A percentile compares a stretch with the other conserved stretches of the same genome.
Conservation (phyloP, 2,888 invertebrate species). For the Pseudococcus jackbeardsleyi region DNA sequence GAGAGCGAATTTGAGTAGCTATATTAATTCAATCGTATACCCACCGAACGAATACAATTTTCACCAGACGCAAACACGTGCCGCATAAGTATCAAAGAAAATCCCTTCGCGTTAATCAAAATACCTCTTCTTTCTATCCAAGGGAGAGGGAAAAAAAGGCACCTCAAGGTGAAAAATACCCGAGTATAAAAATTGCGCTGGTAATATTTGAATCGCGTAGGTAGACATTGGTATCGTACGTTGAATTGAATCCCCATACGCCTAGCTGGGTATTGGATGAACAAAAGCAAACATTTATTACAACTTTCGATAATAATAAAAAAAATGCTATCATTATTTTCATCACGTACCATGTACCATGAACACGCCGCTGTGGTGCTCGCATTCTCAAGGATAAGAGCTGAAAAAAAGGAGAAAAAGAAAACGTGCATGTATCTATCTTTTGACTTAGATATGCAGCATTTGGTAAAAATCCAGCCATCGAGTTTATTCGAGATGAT, state of each 20-base stretch:
- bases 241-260: conserved; percentile 33
- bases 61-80: not conserved
- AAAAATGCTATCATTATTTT: conserved; percentile 17
- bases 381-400: not conserved
- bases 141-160: not conserved
- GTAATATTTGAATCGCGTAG: not conserved
- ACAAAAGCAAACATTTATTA: conserved; percentile 47
- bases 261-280: conserved; percentile 19
- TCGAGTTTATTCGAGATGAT: conserved; percentile 23
- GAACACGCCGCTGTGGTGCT: not conserved
- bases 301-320: conserved; percentile 38
- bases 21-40: not conserved
- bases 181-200: not conserved
- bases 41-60: conserved; percentile 17
- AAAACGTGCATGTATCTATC: not conserved
- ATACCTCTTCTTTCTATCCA: not conserved
- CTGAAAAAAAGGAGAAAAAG: not conserved
- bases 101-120: conserved; percentile 25
- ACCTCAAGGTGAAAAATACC: not conserved
- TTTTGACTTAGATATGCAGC: not conserved
- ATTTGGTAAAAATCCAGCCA: not conserved
- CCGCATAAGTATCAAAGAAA: conserved; percentile 34
- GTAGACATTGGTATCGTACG: not conserved
- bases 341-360: conserved; percentile 25
- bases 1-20: not conserved